Evolutionary conservation across 2,113 vertebrate genomes (phyloP), one percentile per base, ranked within the genome.

Genomic region (Chinchilla lanigera): DNA sequence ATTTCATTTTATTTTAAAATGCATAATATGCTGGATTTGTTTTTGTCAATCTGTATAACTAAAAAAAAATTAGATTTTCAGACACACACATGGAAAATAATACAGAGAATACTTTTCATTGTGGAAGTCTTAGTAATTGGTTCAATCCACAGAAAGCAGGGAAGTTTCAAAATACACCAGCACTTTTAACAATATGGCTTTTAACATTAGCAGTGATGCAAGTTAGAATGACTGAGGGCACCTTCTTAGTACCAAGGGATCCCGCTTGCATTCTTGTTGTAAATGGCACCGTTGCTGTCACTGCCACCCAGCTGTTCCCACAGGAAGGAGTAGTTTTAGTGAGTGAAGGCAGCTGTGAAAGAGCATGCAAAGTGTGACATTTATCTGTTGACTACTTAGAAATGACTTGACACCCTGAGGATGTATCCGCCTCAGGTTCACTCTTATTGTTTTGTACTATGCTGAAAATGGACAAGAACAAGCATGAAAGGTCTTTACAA

Each of bases 381-480:
- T 95, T 91, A 82, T 85, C 33, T 97, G 26, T 80, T 94, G 82
- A 93, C 69, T 83, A 50, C 63, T 97, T 94, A 85, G 44, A 96
- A 83, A 82, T 90, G 41, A 94, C 17, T 83, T 85, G 38, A 84
- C 33, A 80, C 17, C 14, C 22, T 17, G 88, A 58, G 63, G 71
- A 54, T 33, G 47, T 17, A 81, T 63, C 33, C 12, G 38, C 30
- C 41, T 95, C 47, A 28, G 0, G 20, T 86, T 93, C 58, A 80
- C 24, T 93, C 30, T 78, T 41, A 67, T 54, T 93, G 38, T 86
- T 90, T 47, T 54, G 13, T 58, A 38, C 56, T 91, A 14, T 89
- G 93, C 52, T 93, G 17, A 63, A 95, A 94, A 82, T 65, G 47
- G 75, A 86, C 47, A 84, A 33, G 20, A 96, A 10, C 33, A 71